A percentile compares a stretch with the other conserved stretches of the same genome.
phyloP scores from a whole-genome alignment of 2,797 vertebrate species.

The Molossus molossus region DNA sequence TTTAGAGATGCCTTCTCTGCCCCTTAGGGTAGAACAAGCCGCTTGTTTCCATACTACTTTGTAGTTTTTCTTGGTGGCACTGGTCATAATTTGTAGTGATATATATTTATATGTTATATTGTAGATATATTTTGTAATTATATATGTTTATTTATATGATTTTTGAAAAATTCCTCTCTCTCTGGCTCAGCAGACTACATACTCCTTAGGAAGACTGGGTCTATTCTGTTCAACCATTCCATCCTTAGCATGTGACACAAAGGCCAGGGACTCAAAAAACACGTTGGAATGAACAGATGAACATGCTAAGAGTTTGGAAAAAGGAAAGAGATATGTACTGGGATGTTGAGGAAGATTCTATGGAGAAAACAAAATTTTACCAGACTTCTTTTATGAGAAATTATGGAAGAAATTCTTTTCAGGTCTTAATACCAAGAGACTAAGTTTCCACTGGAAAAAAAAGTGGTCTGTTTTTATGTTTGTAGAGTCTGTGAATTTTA shows the following conservation, averaged over 20 bases:
- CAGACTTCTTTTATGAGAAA: background rate
- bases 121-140: background rate
- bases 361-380: background rate
- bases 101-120: background rate
- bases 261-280: background rate
- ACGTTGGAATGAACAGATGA: constrained; percentile 12
- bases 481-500: background rate
- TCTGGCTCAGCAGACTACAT: background rate
- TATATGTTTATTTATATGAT: background rate
- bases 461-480: background rate
- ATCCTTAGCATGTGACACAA: background rate
- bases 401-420: constrained; percentile 33
- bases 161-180: background rate
- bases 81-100: background rate
- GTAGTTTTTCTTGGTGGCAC: background rate
- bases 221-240: background rate
- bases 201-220: background rate
- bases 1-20: background rate
- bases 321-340: background rate
- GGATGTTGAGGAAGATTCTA: background rate
- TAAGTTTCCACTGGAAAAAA: background rate
- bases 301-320: background rate
- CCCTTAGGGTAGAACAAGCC: background rate
- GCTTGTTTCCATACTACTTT: background rate
- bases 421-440: background rate